Conservation (phyloP, 2,888 invertebrate genomes). For the Galerucella pusilla region DNA sequence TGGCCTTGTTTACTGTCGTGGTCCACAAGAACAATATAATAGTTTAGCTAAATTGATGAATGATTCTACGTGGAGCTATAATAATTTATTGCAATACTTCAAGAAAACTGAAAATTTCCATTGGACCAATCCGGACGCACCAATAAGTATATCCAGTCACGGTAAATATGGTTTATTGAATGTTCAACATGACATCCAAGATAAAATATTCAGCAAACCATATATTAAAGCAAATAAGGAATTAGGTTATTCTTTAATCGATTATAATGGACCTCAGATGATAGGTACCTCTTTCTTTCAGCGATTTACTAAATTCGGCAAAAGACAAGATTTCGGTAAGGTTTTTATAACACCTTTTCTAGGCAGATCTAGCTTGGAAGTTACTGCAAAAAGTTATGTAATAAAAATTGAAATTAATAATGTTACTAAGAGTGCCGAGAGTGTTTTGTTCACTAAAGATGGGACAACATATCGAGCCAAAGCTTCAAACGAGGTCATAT, state of each 20-base stretch:
- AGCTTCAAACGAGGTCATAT: conserved; percentile 78
- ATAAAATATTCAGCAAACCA: conserved; percentile 11
- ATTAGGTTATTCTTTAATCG: conserved; percentile 74
- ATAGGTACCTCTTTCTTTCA: conserved; percentile 74
- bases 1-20: conserved; percentile 66
- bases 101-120: conserved; percentile 42
- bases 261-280: conserved; percentile 74
- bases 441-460: conserved; percentile 70
- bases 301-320: conserved; percentile 72
- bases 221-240: conserved; percentile 70
- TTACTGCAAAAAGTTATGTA: conserved; percentile 76
- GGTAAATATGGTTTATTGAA: conserved; percentile 38
- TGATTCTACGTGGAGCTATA: conserved; percentile 67
- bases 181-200: conserved; percentile 41
- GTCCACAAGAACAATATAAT: conserved; percentile 65
- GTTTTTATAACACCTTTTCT: conserved; percentile 78
- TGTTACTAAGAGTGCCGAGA: conserved; percentile 69
- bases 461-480: conserved; percentile 66
- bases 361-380: conserved; percentile 73
- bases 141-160: conserved; percentile 32
- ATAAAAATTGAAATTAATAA: conserved; percentile 72
- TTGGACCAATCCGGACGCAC: conserved; percentile 22
- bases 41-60: conserved; percentile 62
- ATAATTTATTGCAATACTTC: conserved; percentile 67
- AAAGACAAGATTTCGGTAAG: conserved; percentile 79